A percentile compares a stretch with the other conserved stretches of the same genome.
phyloP scores from a whole-genome alignment of 2,113 vertebrate genomes.

The Syngnathus floridae region DNA sequence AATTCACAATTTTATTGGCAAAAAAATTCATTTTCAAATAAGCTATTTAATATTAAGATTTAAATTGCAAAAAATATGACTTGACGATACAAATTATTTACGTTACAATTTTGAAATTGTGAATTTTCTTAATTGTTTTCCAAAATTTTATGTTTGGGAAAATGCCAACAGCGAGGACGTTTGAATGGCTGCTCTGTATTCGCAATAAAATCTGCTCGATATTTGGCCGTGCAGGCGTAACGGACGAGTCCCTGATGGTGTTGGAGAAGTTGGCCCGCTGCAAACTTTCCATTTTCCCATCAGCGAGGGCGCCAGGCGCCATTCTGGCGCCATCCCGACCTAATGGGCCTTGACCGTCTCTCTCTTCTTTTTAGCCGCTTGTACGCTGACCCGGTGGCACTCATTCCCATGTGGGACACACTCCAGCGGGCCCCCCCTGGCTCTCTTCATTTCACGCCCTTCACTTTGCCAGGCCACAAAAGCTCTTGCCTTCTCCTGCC shows the following conservation, averaged over 20 bases:
- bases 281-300: slow-evolving; percentile 9
- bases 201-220: neutral
- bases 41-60: too few relatives aligned
- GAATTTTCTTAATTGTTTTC: too few relatives aligned
- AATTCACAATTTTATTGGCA: too few relatives aligned
- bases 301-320: slow-evolving; percentile 34
- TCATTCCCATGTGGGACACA: slow-evolving; percentile 41
- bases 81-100: too few relatives aligned
- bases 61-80: too few relatives aligned
- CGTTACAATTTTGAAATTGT: too few relatives aligned
- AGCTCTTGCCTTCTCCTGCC: slow-evolving; percentile 40
- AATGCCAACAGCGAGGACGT: too few relatives aligned
- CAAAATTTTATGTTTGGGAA: too few relatives aligned
- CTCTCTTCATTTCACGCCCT: slow-evolving; percentile 63
- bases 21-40: too few relatives aligned
- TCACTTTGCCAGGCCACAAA: slow-evolving; percentile 50
- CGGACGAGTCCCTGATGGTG: neutral
- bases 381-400: slow-evolving; percentile 43
- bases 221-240: neutral
- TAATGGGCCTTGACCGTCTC: slow-evolving; percentile 64
- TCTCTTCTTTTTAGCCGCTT: slow-evolving; percentile 34
- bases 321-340: slow-evolving; percentile 38
- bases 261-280: neutral
- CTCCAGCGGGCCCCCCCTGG: slow-evolving; percentile 33
- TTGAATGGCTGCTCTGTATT: neutral